Evolutionary conservation across 1,140 invertebrate species (phyloP).

Genomic region (Caenorhabditis tropicalis): DNA sequence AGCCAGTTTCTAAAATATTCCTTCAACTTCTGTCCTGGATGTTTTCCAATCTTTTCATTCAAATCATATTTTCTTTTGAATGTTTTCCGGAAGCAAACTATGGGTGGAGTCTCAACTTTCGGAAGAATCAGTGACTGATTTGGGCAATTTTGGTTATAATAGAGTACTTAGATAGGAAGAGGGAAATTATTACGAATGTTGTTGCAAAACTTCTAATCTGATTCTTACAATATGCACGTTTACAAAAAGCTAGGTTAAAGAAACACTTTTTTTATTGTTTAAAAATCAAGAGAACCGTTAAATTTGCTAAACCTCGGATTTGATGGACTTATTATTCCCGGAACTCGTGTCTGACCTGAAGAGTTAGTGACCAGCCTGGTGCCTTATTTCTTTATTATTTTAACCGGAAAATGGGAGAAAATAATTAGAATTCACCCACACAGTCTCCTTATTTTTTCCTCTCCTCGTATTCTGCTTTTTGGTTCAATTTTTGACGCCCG

Average conservation of each 20-base stretch:
- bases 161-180: background rate
- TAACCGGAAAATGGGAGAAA: slow-evolving; percentile 15
- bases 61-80: background rate
- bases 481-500: background rate
- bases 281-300: too few species aligned
- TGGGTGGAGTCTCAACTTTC: background rate
- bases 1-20: background rate
- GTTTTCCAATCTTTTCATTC: background rate
- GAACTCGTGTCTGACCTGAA: background rate
- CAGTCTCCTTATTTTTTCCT: background rate
- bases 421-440: slow-evolving; percentile 4
- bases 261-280: too few species aligned
- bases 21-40: background rate
- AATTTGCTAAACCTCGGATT: too few species aligned
- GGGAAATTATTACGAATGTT: background rate
- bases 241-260: too few species aligned
- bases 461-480: background rate
- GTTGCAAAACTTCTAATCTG: background rate
- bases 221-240: background rate
- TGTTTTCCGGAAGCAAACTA: background rate
- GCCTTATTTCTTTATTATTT: slow-evolving; percentile 8
- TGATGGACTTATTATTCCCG: too few species aligned
- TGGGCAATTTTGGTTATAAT: background rate
- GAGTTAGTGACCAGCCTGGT: background rate
- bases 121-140: background rate